Evolutionary conservation across 2,113 vertebrate species (phyloP), one percentile per base, ranked within the genome.

Genomic region (Zosterops japonicus): DNA sequence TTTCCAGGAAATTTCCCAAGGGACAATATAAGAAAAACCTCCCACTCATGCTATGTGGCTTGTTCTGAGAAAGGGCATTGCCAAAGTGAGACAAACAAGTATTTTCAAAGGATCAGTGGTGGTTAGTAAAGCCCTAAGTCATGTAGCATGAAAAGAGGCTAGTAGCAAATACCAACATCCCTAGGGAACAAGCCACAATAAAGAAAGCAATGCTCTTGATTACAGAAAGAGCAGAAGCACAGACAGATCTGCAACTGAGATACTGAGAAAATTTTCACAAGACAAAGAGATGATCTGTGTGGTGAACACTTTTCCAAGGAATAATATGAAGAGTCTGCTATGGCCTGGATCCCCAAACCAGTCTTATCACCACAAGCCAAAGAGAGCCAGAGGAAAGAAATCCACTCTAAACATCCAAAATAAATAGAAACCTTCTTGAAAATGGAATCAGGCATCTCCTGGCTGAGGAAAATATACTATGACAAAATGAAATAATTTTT

Each of bases 1-100:
- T 91, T 94, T 94, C 90, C 94, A 93, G 87, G 75, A 94, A 95
- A 90, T 93, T 93, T 91, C 92, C 42, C 87, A 50, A 79, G 82
- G 53, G 92, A 76, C 4, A 1, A 44, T 20, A 41, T 28, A 84
- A 87, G 47, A 42, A 47, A 59, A 84, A 29, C 33, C 69, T 93
- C 87, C 60, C 56, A 65, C 94, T 83, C 75, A 36, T 6, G 22
- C 49, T 69, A 13, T 4, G 1, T 52, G 41, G 84, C 70, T 41
- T 60, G n/a, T 76, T 90, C 61, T 93, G 85, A 95, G 88, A 93
- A 94, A 93, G 31, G 36, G 18, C 67, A 88, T n/a, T 85, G 49
- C 61, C 78, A 41, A 88, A 90, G 57, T 49, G 50, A 95, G 81
- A 89, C 60, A 87, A 86, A 46, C 31, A 64, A 79, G 36, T 36